These are phyloP conservation scores for Copidosoma floridanum DNA, from an alignment of 1,140 invertebrate species.

Conservation along the genomic window DNA sequence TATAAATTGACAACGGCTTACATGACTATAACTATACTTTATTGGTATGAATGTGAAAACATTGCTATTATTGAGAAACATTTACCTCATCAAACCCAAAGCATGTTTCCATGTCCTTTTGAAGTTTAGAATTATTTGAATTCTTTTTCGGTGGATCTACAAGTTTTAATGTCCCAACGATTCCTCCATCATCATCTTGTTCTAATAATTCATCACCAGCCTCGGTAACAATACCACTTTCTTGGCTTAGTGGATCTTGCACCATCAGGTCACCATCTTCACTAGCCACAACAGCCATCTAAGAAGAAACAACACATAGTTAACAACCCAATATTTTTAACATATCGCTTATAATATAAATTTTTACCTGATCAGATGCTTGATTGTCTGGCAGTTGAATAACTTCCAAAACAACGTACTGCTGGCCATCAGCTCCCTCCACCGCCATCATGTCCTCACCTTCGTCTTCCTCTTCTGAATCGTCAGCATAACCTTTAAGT, in stretches of 20 bases:
- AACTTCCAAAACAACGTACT: conserved; percentile 84
- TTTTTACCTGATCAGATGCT: conserved; percentile 47
- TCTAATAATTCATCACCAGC: conserved; percentile 46
- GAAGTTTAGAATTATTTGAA: conserved; percentile 55
- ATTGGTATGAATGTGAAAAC: too few species aligned
- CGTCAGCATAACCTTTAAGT: conserved; percentile 59
- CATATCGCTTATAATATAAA: too few species aligned
- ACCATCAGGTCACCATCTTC: conserved; percentile 55
- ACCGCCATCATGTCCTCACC: conserved; percentile 64
- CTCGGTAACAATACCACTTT: conserved; percentile 45
- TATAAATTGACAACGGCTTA: neutral
- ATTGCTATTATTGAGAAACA: too few species aligned
- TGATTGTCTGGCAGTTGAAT: conserved; percentile 75
- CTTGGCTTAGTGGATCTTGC: conserved; percentile 54
- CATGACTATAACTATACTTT: neutral
- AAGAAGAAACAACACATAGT: conserved; percentile 23
- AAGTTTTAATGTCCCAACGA: conserved; percentile 44
- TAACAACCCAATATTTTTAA: too few species aligned
- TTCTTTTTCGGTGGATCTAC: conserved; percentile 31
- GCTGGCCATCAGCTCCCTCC: conserved; percentile 75
- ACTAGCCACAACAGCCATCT: conserved; percentile 54
- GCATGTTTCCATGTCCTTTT: conserved; percentile 75
- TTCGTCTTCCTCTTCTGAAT: conserved; percentile 58
- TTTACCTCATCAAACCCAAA: conserved; percentile 81
- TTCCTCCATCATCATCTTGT: conserved; percentile 48